A percentile compares a stretch with the other conserved stretches of the same genome.
Evolutionary conservation across 2,797 vertebrate genomes (phyloP).

Genomic region (Cyclopterus lumpus): DNA sequence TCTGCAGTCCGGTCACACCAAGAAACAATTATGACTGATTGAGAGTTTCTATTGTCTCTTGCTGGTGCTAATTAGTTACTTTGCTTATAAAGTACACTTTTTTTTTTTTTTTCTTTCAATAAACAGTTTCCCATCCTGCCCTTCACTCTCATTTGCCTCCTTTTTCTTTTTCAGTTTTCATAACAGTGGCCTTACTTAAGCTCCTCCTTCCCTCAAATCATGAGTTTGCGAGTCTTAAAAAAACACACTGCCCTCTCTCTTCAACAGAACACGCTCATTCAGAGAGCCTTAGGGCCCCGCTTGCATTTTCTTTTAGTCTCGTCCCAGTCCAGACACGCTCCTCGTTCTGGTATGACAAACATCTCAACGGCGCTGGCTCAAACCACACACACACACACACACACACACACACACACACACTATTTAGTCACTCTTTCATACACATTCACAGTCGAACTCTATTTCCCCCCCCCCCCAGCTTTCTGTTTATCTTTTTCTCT

Average conservation of each 20-base stretch:
- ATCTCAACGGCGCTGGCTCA: conserved; percentile 55
- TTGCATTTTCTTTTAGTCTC: conserved; percentile 51
- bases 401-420: conserved; percentile 37
- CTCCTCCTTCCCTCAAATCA: conserved; percentile 28
- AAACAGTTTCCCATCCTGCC: conserved; percentile 37
- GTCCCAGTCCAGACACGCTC: conserved; percentile 70
- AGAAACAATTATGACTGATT: conserved; percentile 78
- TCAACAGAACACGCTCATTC: conserved; percentile 1
- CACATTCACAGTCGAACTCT: conserved; percentile 31
- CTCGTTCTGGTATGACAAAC: conserved; percentile 72
- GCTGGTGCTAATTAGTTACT: conserved; percentile 68
- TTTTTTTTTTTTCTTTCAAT: not conserved
- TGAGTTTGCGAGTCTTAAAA: conserved; percentile 21
- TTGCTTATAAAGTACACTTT: conserved; percentile 65
- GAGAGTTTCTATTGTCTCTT: conserved; percentile 69
- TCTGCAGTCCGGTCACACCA: conserved; percentile 74
- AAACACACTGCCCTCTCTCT: too few relatives aligned
- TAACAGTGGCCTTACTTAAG: conserved; percentile 48
- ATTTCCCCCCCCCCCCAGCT: conserved; percentile 5
- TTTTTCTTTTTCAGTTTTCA: conserved; percentile 38
- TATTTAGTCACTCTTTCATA: conserved; percentile 35
- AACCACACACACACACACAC: conserved; percentile 32
- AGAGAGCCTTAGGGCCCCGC: conserved; percentile 32
- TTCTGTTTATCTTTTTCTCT: conserved; percentile 56
- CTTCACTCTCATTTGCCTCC: conserved; percentile 37